Evolutionary conservation across 2,113 vertebrate species (phyloP).

Genomic region (Struthidea cinerea): DNA sequence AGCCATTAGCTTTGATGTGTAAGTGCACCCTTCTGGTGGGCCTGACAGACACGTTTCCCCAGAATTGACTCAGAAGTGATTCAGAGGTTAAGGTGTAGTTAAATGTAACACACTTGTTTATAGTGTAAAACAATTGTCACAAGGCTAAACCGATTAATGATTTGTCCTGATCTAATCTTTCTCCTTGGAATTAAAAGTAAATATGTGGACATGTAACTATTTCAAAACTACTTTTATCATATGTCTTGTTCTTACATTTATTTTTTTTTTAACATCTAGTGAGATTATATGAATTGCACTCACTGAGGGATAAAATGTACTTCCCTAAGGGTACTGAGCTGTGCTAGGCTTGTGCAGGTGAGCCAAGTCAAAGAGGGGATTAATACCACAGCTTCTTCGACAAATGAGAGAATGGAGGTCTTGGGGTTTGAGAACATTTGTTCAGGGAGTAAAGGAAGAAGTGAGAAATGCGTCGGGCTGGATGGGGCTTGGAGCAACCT

Average conservation of each 20-base stretch:
- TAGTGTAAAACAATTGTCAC: background rate
- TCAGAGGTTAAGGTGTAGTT: background rate
- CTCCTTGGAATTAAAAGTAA: background rate
- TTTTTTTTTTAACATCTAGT: background rate
- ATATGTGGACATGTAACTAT: background rate
- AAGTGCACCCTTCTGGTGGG: background rate
- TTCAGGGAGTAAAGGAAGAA: background rate
- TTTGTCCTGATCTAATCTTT: background rate
- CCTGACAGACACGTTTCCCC: background rate
- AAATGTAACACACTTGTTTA: background rate
- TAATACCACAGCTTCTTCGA: background rate
- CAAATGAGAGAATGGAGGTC: background rate
- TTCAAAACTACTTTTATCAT: background rate
- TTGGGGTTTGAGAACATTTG: background rate
- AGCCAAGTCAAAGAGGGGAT: background rate
- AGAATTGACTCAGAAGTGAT: background rate
- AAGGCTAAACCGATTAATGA: background rate
- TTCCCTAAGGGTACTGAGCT: background rate
- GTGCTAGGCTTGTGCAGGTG: background rate
- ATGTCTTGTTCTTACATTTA: background rate
- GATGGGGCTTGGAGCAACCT: background rate
- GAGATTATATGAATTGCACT: background rate
- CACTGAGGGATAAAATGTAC: background rate
- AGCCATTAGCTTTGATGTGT: background rate
- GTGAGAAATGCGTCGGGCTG: background rate